Evolutionary conservation across 1,140 invertebrate genomes (phyloP), one percentile per base, ranked within the genome.

Genomic region (Tetramorium simillimum): DNA sequence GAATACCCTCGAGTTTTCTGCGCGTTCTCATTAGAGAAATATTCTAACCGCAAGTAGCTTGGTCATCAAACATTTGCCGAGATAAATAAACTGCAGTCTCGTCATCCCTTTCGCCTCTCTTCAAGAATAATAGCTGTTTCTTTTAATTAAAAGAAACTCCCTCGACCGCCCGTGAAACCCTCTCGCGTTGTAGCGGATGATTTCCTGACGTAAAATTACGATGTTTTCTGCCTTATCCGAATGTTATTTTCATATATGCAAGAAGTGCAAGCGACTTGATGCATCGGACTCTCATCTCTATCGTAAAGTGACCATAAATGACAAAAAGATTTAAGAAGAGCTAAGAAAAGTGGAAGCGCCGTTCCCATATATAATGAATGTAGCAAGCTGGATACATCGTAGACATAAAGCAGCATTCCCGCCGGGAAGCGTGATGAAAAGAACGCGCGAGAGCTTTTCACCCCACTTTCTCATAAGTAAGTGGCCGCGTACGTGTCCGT

Each of bases 401-500:
- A 70, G 87, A 81, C 89, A 85, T 86, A 89, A 87, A 82, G 88
- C 85, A 76, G 82, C 56, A 49, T 72, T 89, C 76, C 70, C 70
- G 84, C 62, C 24, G 91, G 88, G 90, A 93, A 93, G 91, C 89
- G 89, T 84, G 86, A 89, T 94, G 92, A 94, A 94, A 94, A 94
- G 92, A 91, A 86, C 69, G 89, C 80, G 90, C 90, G 91, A 88
- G 89, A 88, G 91, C 90, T 92, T 86, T 92, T 89, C 91, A 84
- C 53, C 89, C 82, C 63, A 21, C 9, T 53, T 86, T 81, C 87
- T 88, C 89, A 86, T 80, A 94, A 94, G 92, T 94, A 93, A 95
- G 94, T 94, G 93, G 92, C 92, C 92, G 89, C 93, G 91, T 92
- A 90, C 72, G 86, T 89, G 62, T 67, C 87, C 62, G 65, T 81